A percentile compares a stretch with the other conserved stretches of the same genome.
Conservation (phyloP, 2,797 vertebrate genomes). For the Limnodromus scolopaceus region DNA sequence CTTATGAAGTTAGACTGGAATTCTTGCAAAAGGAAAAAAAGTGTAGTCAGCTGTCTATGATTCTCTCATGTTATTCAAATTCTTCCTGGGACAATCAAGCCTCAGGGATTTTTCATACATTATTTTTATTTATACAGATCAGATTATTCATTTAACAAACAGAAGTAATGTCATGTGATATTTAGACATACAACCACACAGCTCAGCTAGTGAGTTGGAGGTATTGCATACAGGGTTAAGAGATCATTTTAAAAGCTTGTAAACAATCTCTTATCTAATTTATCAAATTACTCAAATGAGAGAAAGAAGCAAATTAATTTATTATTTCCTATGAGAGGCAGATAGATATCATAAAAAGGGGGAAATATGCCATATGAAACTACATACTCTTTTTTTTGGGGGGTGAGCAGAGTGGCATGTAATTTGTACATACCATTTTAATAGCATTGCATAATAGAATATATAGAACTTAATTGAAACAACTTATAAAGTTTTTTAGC, state of each 20-base stretch:
- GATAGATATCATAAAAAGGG: neutral
- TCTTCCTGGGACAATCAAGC: neutral
- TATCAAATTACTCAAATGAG: neutral
- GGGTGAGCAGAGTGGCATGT: rapidly evolving
- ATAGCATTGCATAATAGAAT: neutral
- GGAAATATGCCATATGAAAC: neutral
- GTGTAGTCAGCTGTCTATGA: neutral
- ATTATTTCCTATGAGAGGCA: neutral
- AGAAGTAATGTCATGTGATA: neutral
- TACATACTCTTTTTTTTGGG: neutral
- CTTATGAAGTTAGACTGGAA: neutral
- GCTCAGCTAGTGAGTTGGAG: neutral
- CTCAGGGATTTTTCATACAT: neutral
- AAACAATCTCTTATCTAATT: neutral
- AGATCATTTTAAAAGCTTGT: neutral
- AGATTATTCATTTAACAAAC: neutral
- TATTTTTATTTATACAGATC: neutral
- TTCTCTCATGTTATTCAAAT: neutral
- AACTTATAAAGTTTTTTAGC: neutral
- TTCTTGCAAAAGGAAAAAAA: neutral
- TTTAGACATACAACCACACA: neutral
- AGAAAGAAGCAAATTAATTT: neutral
- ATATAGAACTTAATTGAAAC: neutral
- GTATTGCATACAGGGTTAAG: neutral
- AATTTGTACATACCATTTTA: neutral